Conservation (phyloP, 2,113 vertebrate genomes). For the Halcyon senegalensis region DNA sequence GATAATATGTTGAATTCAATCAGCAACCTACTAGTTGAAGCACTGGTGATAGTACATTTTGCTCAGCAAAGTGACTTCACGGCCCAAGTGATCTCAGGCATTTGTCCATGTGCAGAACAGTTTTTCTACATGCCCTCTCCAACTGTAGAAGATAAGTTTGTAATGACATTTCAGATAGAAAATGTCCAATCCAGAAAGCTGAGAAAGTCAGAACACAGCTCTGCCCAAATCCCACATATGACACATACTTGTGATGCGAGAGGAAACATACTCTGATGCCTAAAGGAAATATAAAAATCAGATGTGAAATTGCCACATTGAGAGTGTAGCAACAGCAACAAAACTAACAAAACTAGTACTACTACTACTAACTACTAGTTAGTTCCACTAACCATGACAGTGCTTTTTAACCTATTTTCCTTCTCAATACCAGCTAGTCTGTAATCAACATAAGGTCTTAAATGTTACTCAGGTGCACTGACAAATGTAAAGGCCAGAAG, state of each 20-base stretch:
- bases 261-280: neutral
- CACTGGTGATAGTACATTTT: neutral
- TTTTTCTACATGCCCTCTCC: neutral
- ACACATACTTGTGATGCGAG: neutral
- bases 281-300: neutral
- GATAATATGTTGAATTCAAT: neutral
- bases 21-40: neutral
- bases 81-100: neutral
- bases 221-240: neutral
- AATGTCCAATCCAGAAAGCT: rapidly evolving
- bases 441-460: neutral
- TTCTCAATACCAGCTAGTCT: neutral
- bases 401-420: neutral
- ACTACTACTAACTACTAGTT: too few species aligned
- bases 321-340: neutral
- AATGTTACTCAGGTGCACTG: neutral
- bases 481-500: neutral
- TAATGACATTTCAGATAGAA: neutral
- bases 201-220: neutral
- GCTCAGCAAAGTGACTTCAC: neutral
- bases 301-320: neutral
- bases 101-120: neutral
- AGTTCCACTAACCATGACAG: neutral
- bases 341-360: neutral
- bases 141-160: neutral